Evolutionary conservation across 2,888 invertebrate genomes (phyloP).

Genomic region (Cotesia congregata): DNA sequence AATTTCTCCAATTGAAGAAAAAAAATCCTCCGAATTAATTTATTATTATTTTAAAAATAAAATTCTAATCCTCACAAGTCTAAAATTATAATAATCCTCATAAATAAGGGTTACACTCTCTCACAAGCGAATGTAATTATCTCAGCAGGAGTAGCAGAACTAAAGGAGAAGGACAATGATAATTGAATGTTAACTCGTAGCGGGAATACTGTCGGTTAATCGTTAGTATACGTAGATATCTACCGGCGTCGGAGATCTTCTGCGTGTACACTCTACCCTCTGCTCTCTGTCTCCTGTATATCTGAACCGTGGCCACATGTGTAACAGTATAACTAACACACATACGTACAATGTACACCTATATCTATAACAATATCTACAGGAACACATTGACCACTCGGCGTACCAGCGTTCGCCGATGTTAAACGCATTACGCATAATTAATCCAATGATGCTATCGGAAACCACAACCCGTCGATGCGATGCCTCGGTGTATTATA

Average conservation of each 20-base stretch:
- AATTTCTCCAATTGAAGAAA: too few species aligned
- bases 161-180: constrained; percentile 53
- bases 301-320: constrained; percentile 23
- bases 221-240: constrained; percentile 19
- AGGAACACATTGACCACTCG: neutral
- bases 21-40: too few species aligned
- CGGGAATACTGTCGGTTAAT: constrained; percentile 30
- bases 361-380: neutral
- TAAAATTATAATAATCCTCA: too few species aligned
- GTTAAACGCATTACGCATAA: constrained; percentile 60
- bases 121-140: constrained; percentile 54
- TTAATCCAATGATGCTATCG: constrained; percentile 55
- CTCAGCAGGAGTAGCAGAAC: constrained; percentile 51
- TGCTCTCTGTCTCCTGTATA: constrained; percentile 9
- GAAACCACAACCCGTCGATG: constrained; percentile 32
- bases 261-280: too few species aligned
- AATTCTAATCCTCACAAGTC: too few species aligned
- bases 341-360: neutral
- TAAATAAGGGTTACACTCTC: constrained; percentile 19
- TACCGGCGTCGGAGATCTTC: neutral
- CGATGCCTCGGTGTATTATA: constrained; percentile 6
- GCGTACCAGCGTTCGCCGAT: constrained; percentile 25
- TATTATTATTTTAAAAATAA: too few species aligned
- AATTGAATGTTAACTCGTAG: constrained; percentile 56
- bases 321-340: too few species aligned